Base-by-base conservation (phyloP, 2,113 vertebrate species). In the Alectura lathami region DNA sequence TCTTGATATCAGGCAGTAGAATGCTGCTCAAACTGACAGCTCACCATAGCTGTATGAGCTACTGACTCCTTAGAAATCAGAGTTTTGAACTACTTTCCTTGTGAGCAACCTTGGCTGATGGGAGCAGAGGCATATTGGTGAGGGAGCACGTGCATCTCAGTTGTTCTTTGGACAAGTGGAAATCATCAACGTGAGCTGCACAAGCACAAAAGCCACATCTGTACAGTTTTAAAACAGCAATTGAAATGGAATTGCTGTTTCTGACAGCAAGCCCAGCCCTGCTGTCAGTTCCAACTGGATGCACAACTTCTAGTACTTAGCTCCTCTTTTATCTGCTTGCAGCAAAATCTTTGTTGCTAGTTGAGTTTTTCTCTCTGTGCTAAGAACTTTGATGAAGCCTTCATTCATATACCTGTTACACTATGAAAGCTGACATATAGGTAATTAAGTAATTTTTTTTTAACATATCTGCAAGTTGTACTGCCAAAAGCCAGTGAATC, bases 401-500 rank as follows among this genome's bases (percentile, higher is more conserved):
- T 83, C 74, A 34, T 40, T 72, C 10, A 47, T 62, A 9, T 60
- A 74, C 32, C 62, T 62, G 9, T 84, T 93, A 45, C 1, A 0
- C 74, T 76, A 47, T 50, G 67, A 64, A 94, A 86, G 36, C 0
- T 80, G 53, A 69, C 43, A 17, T 83, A 70, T 16, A 92, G 81
- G 54, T 77, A 83, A 75, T 92, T 18, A 56, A 54, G 43, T 64
- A 84, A 94, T 57, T 69, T 93, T 30, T 38, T 64, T 64, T 96
- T 86, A 63, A 77, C 88, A 53, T 85, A 86, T 89, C 70, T 94
- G 32, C 67, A 75, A 63, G 38, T 96, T 96, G 86, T 96, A 38
- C 54, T 92, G 95, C 96, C 96, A 95, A 88, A 97, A 91, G 38
- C 47, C 83, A 92, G 80, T 4, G 1, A 92, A 80, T 97, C 50